Percentiles rank a stretch among this genome's conserved stretches.
Evolutionary conservation across 2,888 invertebrate species (phyloP).

Genomic region (Agapostemon virescens): DNA sequence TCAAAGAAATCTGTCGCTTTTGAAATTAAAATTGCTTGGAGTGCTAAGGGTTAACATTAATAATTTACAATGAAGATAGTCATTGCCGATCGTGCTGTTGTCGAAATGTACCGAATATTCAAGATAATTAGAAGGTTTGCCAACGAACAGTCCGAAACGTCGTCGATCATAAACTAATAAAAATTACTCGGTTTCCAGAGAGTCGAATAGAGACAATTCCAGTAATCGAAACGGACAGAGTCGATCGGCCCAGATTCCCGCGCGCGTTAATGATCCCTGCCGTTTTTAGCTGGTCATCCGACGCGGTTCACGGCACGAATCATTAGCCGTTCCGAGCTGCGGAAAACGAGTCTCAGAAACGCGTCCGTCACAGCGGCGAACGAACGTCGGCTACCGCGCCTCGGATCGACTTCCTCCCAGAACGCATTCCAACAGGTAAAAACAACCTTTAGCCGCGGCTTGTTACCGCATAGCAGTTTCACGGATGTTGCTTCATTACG

Average conservation of each 20-base stretch:
- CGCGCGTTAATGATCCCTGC: background rate
- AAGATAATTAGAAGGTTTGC: too few relatives aligned
- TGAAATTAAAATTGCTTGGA: too few relatives aligned
- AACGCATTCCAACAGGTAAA: slow-evolving; percentile 2
- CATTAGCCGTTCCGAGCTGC: background rate
- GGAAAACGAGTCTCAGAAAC: background rate
- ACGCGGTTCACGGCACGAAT: background rate
- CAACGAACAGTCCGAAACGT: too few relatives aligned
- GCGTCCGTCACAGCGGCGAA: background rate
- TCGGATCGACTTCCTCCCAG: background rate
- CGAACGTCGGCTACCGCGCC: background rate
- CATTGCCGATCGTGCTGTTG: too few relatives aligned
- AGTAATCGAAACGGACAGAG: background rate
- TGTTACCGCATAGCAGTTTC: background rate
- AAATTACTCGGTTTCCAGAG: too few relatives aligned
- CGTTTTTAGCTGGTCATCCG: background rate
- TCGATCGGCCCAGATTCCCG: background rate
- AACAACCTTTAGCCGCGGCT: background rate
- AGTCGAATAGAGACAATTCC: slow-evolving; percentile 10
- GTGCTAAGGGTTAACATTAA: too few relatives aligned
- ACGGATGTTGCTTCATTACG: slow-evolving; percentile 18
- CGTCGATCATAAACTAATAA: too few relatives aligned
- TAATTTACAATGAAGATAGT: too few relatives aligned
- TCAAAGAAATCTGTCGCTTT: too few relatives aligned
- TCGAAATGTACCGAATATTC: too few relatives aligned